Evolutionary conservation across 2,797 vertebrate species (phyloP).

Genomic region (Erpetoichthys calabaricus): DNA sequence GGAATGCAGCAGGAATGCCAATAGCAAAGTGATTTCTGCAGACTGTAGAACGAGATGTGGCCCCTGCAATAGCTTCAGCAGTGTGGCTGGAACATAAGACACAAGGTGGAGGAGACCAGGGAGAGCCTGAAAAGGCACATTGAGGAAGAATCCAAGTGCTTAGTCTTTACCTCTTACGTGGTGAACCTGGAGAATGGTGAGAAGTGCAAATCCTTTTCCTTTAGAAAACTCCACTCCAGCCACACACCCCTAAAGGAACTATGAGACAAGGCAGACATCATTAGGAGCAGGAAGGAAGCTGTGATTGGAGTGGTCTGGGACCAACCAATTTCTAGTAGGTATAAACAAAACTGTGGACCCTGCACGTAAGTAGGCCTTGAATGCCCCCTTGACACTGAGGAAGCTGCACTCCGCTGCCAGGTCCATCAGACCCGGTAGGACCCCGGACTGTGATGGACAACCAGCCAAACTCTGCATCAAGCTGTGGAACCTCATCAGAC

Average conservation of each 20-base stretch:
- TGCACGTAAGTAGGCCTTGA: neutral
- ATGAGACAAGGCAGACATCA: neutral
- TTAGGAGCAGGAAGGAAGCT: neutral
- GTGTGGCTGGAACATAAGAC: too few species aligned
- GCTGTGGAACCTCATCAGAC: neutral
- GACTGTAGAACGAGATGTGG: too few species aligned
- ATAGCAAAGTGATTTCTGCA: too few species aligned
- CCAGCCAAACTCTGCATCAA: too few species aligned
- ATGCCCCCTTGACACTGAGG: neutral
- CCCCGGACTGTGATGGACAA: neutral
- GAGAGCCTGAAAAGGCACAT: too few species aligned
- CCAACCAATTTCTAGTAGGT: slow-evolving; percentile 1
- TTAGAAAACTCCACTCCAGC: too few species aligned
- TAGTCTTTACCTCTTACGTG: neutral
- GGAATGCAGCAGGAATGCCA: too few species aligned
- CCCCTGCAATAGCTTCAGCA: too few species aligned
- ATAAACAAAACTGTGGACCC: slow-evolving; percentile 1
- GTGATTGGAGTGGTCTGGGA: too few species aligned
- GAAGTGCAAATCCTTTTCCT: neutral
- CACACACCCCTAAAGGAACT: neutral
- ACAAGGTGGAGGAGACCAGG: too few species aligned
- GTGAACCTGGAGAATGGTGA: neutral
- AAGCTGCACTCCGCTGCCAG: neutral
- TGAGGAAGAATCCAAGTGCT: too few species aligned
- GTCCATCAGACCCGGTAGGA: neutral